phyloP scores from a whole-genome alignment of 1,140 invertebrate species.

The Plectus sambesii region DNA sequence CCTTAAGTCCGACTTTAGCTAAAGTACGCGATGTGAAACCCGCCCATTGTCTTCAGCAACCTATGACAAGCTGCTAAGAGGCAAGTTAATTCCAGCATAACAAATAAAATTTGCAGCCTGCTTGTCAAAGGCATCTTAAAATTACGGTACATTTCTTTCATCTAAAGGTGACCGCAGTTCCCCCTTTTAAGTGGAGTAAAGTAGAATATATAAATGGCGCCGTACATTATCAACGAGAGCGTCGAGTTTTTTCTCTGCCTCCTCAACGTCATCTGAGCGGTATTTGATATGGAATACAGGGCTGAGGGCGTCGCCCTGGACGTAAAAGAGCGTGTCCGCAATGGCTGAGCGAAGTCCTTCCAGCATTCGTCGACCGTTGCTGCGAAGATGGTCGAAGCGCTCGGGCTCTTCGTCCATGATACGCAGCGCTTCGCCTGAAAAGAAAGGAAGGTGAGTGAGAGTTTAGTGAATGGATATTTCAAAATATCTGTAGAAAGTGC shows the following conservation, averaged over 20 bases:
- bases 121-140: too few species aligned
- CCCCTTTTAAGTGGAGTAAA: too few species aligned
- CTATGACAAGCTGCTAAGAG: not conserved
- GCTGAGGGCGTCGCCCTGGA: slow-evolving; percentile 22
- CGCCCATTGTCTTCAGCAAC: too few species aligned
- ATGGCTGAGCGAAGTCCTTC: slow-evolving; percentile 20
- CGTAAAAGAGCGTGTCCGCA: slow-evolving; percentile 25
- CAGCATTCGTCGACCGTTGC: slow-evolving; percentile 28
- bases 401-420: slow-evolving; percentile 38
- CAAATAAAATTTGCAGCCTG: slow-evolving; percentile 6
- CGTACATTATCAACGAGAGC: slow-evolving; percentile 26
- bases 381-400: slow-evolving; percentile 21
- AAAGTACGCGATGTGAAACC: too few species aligned
- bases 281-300: slow-evolving; percentile 31
- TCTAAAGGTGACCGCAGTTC: too few species aligned
- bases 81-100: slow-evolving; percentile 21
- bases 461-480: too few species aligned
- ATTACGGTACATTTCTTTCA: too few species aligned
- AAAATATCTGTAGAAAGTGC: too few species aligned
- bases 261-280: slow-evolving; percentile 11
- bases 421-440: slow-evolving; percentile 37
- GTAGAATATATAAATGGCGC: slow-evolving; percentile 2
- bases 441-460: too few species aligned
- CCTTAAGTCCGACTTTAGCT: too few species aligned
- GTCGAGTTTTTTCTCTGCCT: slow-evolving; percentile 28